Evolutionary conservation across 2,888 invertebrate species (phyloP), one percentile per base, ranked within the genome.

Genomic region (Drosophila lutescens): DNA sequence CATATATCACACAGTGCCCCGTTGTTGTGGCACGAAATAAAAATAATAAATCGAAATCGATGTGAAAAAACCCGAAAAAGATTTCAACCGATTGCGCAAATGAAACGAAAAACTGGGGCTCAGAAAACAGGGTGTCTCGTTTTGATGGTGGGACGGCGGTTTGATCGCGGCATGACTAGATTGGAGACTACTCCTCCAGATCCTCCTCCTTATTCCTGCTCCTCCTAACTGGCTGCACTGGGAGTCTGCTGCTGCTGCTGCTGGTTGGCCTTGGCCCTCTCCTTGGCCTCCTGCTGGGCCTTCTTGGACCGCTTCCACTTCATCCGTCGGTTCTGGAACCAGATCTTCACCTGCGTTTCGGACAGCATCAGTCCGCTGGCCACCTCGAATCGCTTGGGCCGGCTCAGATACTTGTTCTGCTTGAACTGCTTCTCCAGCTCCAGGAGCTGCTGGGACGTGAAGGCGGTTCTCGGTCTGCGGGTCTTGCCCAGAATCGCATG

Each of bases 261-360:
- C 30, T 88, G 86, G 47, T 90, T 90, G 30, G 91, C 89, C 62
- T 92, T 92, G 40, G 91, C 90, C 38, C 92, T 83, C 67, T 92
- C 92, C 92, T 96, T 96, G 32, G 97, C 95, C 92, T 97, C 97
- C 79, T 97, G 97, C 91, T 97, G 97, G 0, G 98, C 97, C 90
- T 98, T 98, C 94, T 98, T 98, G 77, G 98, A 98, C 12, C 99
- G 94, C 92, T 99, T 99, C 98, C 98, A 98, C 91, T 99, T 99
- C 99, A 99, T 99, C 85, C 99, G 95, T 54, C 99, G 94, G 92
- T 99, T 99, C 94, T 99, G 99, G 93, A 99, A 99, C 99, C 98
- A 98, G 88, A 98, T 98, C 94, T 98, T 98, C 74, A 98, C 98
- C 97, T 98, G 94, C 7, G 99, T 99, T 93, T 99, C 99, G 0